A percentile compares a stretch with the other conserved stretches of the same genome.
These are phyloP conservation scores for Urocitellus parryii DNA, from an alignment of 2,113 vertebrate genomes.

Conservation along the genomic window DNA sequence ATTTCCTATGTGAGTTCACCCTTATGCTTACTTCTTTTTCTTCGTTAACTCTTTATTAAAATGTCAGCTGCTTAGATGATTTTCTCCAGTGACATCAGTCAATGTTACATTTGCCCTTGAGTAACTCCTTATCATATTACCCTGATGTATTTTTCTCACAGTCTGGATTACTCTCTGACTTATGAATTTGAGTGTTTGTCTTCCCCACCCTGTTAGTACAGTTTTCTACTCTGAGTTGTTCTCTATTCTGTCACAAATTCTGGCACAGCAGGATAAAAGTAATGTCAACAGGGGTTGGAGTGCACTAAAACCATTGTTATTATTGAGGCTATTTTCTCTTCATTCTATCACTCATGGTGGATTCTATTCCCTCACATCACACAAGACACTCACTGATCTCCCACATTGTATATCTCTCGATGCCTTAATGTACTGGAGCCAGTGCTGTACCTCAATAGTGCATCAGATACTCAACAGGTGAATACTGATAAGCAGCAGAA, in stretches of 20 bases:
- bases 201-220: not conserved
- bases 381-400: not conserved
- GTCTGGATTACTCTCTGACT: not conserved
- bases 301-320: not conserved
- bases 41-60: conserved; percentile 51
- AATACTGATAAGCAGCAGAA: not conserved
- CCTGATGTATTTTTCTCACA: not conserved
- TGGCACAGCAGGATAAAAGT: not conserved
- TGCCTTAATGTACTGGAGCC: not conserved
- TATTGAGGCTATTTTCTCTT: not conserved
- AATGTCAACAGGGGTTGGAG: not conserved
- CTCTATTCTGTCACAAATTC: not conserved
- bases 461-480: not conserved
- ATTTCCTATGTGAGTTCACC: not conserved
- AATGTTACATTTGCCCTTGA: not conserved
- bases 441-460: accelerated
- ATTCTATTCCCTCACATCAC: not conserved
- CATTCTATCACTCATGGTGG: not conserved
- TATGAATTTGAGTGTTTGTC: not conserved
- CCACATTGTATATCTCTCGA: not conserved
- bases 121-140: not conserved
- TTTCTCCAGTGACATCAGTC: not conserved
- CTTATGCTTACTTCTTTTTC: not conserved
- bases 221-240: not conserved
- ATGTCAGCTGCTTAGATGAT: not conserved